These are phyloP conservation scores for Melieria crassipennis DNA, from an alignment of 2,888 invertebrate genomes.

Conservation along the genomic window DNA sequence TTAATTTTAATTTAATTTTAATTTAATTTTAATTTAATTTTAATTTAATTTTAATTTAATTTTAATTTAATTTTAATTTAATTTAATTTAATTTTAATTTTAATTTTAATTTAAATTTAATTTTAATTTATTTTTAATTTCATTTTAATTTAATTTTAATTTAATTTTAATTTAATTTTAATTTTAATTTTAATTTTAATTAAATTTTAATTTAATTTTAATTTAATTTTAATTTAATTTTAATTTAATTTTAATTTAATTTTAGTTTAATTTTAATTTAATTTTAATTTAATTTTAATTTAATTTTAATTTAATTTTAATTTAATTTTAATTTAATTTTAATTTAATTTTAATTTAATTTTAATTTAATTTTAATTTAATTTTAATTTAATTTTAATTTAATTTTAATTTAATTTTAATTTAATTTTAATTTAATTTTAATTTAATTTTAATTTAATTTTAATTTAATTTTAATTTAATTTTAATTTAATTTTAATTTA, in stretches of 20 bases:
- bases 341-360: not conserved
- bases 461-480: too few relatives aligned
- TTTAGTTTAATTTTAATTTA: not conserved
- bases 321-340: too few relatives aligned
- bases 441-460: not conserved
- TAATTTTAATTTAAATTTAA: not conserved
- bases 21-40: constrained; percentile 7
- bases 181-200: not conserved
- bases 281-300: too few relatives aligned
- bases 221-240: constrained; percentile 5
- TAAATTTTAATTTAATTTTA: not conserved
- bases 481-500: too few relatives aligned
- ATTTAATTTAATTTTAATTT: constrained; percentile 5
- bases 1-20: constrained; percentile 10
- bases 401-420: not conserved
- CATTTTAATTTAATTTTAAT: too few relatives aligned
- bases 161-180: too few relatives aligned
- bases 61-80: not conserved
- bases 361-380: constrained; percentile 3
- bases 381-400: not conserved
- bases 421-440: not conserved
- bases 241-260: not conserved
- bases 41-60: constrained; percentile 7
- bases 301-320: too few relatives aligned
- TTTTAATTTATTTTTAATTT: too few relatives aligned